Evolutionary conservation across 2,797 vertebrate genomes (phyloP), one percentile per base, ranked within the genome.

Genomic region (Austrolebias charrua): DNA sequence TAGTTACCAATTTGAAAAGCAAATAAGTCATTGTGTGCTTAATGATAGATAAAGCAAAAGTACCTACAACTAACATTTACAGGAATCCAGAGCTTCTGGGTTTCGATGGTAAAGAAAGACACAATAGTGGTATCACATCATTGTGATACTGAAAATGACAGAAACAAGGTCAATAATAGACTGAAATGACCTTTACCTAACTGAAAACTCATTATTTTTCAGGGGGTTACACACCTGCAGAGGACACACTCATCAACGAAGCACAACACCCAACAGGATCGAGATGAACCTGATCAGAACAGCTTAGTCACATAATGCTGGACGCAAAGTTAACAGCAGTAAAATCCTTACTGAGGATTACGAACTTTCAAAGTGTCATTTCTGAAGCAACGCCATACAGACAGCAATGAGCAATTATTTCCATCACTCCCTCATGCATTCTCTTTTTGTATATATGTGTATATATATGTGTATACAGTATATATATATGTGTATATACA

Each of bases 121-220:
- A 79, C 65, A 63, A 63, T 42, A 4, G 62, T 66, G 66, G 89
- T 89, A 87, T 92, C 86, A 87, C 63, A 88, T 89, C 85, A 86
- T 54, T 87, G 69, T 88, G 88, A 91, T 84, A 90, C 78, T 81
- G 86, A 89, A 79, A 89, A 82, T 49, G 63, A 81, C 74, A 76
- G 69, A 52, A 80, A 79, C 71, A 65, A 60, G 62, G 75, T 76
- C 83, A 83, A 66, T 81, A 63, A 78, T 76, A 80, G 67, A 71
- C 20, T 70, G 52, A 62, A 63, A 64, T 79, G 78, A 69, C 66
- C 78, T 85, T 80, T 69, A 63, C 47, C 55, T 78, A 29, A 46
- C 46, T 57, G 33, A 76, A 51, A 76, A 53, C 54, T 69, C 43
- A 54, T 73, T 77, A 29, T 49, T 14, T 71, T 67, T 78, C 42